A percentile compares a stretch with the other conserved stretches of the same genome.
These are phyloP conservation scores for Limnephilus auricula DNA, from an alignment of 2,888 invertebrate genomes.

Conservation along the genomic window DNA sequence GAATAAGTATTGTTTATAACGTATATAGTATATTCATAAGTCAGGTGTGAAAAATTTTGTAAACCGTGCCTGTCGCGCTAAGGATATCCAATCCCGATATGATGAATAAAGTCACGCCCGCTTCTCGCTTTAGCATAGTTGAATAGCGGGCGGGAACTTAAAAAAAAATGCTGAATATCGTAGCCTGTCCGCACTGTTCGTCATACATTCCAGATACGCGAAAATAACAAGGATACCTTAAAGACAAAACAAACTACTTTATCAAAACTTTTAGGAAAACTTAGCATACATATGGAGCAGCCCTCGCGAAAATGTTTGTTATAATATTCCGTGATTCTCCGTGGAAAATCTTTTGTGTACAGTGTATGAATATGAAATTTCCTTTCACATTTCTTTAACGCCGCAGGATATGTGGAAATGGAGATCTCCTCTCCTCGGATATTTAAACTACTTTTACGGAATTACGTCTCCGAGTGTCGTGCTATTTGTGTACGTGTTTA, in stretches of 20 bases:
- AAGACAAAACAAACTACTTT: slow-evolving; percentile 22
- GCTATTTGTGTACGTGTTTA: slow-evolving; percentile 43
- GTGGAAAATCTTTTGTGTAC: slow-evolving; percentile 43
- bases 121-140: neutral
- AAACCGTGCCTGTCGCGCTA: too few relatives aligned
- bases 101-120: neutral
- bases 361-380: slow-evolving; percentile 38
- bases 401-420: slow-evolving; percentile 43
- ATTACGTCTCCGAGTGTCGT: slow-evolving; percentile 30
- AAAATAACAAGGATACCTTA: neutral
- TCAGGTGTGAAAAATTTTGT: too few relatives aligned
- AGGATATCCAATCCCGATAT: too few relatives aligned
- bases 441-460: slow-evolving; percentile 40
- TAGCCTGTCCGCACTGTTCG: neutral
- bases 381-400: slow-evolving; percentile 41
- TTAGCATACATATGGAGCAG: slow-evolving; percentile 35
- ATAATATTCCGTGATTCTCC: slow-evolving; percentile 40
- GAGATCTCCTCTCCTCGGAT: slow-evolving; percentile 25
- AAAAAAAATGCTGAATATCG: neutral
- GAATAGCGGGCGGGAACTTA: neutral
- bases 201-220: slow-evolving; percentile 2
- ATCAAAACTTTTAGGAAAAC: slow-evolving; percentile 8
- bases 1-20: too few relatives aligned
- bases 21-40: too few relatives aligned
- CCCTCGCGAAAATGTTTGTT: slow-evolving; percentile 30